These are phyloP conservation scores for Scolopax mira DNA, from an alignment of 2,113 vertebrate species.

Conservation along the genomic window DNA sequence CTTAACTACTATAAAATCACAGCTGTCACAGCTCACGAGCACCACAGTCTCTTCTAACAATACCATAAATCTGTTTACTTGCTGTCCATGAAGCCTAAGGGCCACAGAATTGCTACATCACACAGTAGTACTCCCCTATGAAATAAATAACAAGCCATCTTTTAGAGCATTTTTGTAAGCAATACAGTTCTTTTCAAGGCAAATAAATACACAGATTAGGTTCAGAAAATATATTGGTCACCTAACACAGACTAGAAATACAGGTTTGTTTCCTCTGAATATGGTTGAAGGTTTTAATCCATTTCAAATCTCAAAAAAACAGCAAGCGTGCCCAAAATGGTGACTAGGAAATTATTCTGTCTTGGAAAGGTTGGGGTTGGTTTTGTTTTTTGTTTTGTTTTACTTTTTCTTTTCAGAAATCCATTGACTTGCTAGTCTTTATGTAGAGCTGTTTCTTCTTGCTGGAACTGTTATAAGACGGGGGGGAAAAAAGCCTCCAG, in stretches of 20 bases:
- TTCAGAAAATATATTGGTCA: not conserved
- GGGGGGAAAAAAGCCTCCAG: not conserved
- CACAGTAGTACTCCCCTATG: not conserved
- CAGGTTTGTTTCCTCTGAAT: not conserved
- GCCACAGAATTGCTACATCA: not conserved
- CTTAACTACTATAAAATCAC: constrained; percentile 64
- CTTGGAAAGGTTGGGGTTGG: not conserved
- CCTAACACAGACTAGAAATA: not conserved
- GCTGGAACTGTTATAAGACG: not conserved
- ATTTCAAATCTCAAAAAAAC: not conserved
- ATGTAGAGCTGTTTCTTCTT: not conserved
- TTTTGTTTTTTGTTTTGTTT: rapidly evolving
- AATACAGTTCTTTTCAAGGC: not conserved
- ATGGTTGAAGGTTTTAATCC: not conserved
- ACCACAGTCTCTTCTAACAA: constrained; percentile 8
- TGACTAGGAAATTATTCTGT: not conserved
- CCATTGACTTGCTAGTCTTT: not conserved
- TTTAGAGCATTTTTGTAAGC: not conserved
- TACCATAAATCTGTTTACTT: constrained; percentile 44
- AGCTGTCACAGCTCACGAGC: constrained; percentile 61
- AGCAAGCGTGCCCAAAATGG: not conserved
- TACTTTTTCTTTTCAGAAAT: not conserved
- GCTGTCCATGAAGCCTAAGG: not conserved
- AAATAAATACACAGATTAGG: not conserved
- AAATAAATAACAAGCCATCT: not conserved